These are phyloP conservation scores for Smittia aterrima DNA, from an alignment of 2,888 invertebrate species.

Conservation along the genomic window DNA sequence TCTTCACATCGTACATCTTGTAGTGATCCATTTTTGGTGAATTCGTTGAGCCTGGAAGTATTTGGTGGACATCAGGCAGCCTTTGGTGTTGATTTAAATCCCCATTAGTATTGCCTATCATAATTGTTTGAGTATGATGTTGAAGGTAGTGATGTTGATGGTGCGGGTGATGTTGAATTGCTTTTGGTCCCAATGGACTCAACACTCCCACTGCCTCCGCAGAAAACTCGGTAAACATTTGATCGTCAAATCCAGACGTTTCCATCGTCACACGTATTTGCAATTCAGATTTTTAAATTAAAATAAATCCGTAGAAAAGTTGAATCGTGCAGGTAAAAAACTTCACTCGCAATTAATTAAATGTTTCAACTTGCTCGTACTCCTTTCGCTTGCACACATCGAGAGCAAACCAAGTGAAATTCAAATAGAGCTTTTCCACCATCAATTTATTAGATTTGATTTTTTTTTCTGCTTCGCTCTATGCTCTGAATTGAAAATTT, in stretches of 20 bases:
- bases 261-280: conserved; percentile 58
- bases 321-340: neutral
- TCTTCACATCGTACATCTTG: conserved; percentile 49
- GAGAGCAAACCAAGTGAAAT: neutral
- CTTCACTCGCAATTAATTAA: conserved; percentile 26
- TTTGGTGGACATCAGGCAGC: conserved; percentile 53
- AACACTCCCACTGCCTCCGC: conserved; percentile 55
- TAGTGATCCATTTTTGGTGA: conserved; percentile 52
- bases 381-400: neutral
- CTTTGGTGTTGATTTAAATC: conserved; percentile 46
- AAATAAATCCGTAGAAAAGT: neutral
- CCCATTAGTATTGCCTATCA: conserved; percentile 22
- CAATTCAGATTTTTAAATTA: neutral
- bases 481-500: neutral
- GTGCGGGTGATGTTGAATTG: conserved; percentile 45
- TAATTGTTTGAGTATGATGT: conserved; percentile 50
- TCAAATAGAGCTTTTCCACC: conserved; percentile 33
- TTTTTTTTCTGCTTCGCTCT: neutral
- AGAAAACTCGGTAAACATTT: conserved; percentile 75
- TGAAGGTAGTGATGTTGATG: conserved; percentile 44
- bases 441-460: conserved; percentile 36
- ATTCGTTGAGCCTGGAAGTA: conserved; percentile 48
- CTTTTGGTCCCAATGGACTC: conserved; percentile 54
- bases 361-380: conserved; percentile 6
- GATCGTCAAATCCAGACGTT: conserved; percentile 71